These are phyloP conservation scores for Rhinogobio ventralis DNA, from an alignment of 2,797 vertebrate species.

Conservation along the genomic window DNA sequence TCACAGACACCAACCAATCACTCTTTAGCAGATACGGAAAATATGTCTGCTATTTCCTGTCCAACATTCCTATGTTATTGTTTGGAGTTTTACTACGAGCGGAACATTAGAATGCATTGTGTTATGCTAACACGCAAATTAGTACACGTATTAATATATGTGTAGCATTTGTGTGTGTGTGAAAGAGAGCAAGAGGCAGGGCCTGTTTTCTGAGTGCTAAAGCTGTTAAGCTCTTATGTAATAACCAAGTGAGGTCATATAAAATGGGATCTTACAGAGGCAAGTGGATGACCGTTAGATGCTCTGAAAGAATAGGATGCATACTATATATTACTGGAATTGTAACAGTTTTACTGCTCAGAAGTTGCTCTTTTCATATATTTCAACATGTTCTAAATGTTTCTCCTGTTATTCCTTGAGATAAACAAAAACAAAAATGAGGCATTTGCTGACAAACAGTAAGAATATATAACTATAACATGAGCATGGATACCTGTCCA, in stretches of 20 bases:
- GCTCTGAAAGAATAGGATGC: not conserved
- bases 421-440: not conserved
- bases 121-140: not conserved
- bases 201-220: constrained; percentile 9
- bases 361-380: not conserved
- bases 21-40: constrained; percentile 43
- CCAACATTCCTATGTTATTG: constrained; percentile 57
- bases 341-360: not conserved
- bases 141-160: not conserved
- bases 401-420: not conserved
- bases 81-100: constrained; percentile 34
- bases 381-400: not conserved
- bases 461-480: not conserved
- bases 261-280: not conserved
- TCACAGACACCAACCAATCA: constrained; percentile 17
- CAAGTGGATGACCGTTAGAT: not conserved
- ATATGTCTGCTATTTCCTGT: constrained; percentile 44
- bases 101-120: constrained; percentile 2
- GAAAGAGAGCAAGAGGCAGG: constrained; percentile 3
- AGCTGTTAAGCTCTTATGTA: constrained; percentile 22
- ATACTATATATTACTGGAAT: not conserved
- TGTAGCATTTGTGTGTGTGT: constrained; percentile 3
- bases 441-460: not conserved
- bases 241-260: not conserved
- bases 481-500: not conserved